These are phyloP conservation scores for Eurosta solidaginis DNA, from an alignment of 1,140 invertebrate genomes.

Conservation along the genomic window DNA sequence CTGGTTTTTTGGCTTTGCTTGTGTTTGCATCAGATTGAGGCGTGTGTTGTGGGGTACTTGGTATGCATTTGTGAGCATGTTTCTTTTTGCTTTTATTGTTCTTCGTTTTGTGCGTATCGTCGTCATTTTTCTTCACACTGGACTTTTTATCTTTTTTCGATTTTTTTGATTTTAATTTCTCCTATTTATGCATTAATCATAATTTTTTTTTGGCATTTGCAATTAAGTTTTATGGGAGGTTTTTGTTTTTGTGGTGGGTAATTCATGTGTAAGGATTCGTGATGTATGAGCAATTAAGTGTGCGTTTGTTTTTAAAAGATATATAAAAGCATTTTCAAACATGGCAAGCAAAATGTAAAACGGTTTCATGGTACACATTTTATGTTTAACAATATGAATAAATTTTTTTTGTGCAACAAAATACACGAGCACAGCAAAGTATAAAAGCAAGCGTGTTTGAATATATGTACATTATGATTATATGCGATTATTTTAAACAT, in stretches of 20 bases:
- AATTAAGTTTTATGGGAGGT: neutral
- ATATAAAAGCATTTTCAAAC: neutral
- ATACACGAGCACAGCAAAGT: neutral
- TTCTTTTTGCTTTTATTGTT: conserved; percentile 43
- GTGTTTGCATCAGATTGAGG: conserved; percentile 42
- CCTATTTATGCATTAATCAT: neutral
- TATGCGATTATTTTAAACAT: neutral
- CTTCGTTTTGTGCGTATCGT: conserved; percentile 43
- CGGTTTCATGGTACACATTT: neutral
- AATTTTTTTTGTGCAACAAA: conserved; percentile 2
- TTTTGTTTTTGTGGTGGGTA: neutral
- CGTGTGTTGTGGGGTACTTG: neutral
- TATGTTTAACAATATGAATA: neutral
- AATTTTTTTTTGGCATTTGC: neutral
- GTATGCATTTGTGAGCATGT: conserved; percentile 31
- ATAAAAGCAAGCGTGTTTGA: conserved; percentile 15
- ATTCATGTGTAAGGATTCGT: neutral
- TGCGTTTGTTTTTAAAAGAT: too few species aligned
- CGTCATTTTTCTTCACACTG: conserved; percentile 43
- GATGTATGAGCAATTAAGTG: neutral
- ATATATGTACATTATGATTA: neutral
- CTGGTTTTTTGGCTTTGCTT: too few species aligned
- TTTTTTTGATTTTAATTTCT: conserved; percentile 18
- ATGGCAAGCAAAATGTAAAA: neutral
- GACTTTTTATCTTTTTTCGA: conserved; percentile 35